Base-by-base conservation (phyloP, 2,113 vertebrate species). In the Atherinomorus stipes region DNA sequence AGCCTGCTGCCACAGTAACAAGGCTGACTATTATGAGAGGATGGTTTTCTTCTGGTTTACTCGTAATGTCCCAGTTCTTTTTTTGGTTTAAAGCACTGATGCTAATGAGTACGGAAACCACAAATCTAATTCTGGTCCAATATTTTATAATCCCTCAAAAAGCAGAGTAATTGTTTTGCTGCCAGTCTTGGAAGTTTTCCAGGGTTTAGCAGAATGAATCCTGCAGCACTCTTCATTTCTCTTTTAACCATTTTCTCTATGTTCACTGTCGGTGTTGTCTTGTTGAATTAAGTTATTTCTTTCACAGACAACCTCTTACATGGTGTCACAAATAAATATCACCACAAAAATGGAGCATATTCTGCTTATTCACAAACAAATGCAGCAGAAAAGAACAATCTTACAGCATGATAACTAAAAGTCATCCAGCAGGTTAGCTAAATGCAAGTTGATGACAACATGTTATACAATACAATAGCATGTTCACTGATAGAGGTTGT, bases 21-120 rank as follows among this genome's bases (percentile, higher is more conserved):
- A 51, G 15, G 8, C 19, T 72, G 65, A 81, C 42, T 37, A n/a
- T 71, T 59, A 57, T 7, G 40, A 47, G 21, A 7, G 49, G 15
- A 31, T 11, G 64, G 64, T 54, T 49, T 53, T 49, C 19, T 60
- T 52, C 28, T 31, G 47, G 72, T 52, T 65, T 13, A 37, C 23
- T 25, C 25, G 64, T 22, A 31, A 64, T 45, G 65, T 57, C 12
- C 37, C 1, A 5, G 26, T 61, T 74, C 15, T 56, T 50, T 69
- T n/a, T 26, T 47, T 31, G 25, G 0, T 58, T 63, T 50, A 66
- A n/a, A 11, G 25, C 7, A 19, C 45, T 21, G 47, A 73, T 40
- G 22, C 23, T 42, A 74, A 57, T 63, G 62, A 74, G 22, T 57
- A 0, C 42, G 40, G 45, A 64, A 2, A 64, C 15, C 59, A 58